Conservation (phyloP, 1,140 invertebrate genomes). For the Drosophila obscura region DNA sequence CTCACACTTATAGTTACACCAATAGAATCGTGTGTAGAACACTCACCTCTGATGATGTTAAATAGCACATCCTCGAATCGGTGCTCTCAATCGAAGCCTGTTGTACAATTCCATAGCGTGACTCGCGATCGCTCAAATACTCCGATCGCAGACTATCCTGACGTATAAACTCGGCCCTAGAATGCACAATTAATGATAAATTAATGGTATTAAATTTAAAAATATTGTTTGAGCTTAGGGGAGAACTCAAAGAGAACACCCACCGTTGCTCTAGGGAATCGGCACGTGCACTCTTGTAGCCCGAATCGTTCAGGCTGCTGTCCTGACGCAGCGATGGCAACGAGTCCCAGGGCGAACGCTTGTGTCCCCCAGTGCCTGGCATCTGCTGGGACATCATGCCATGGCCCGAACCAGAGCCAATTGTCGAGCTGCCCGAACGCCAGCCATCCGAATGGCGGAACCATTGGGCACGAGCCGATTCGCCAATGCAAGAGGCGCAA, state of each 20-base stretch:
- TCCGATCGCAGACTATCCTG: constrained; percentile 95
- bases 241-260: constrained; percentile 1
- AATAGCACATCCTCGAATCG: constrained; percentile 95
- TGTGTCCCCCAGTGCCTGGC: constrained; percentile 84
- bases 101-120: constrained; percentile 94
- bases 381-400: constrained; percentile 80
- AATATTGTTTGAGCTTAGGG: background rate
- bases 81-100: constrained; percentile 96
- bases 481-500: constrained; percentile 92
- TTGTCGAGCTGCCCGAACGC: constrained; percentile 90
- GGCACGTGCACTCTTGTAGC: constrained; percentile 92
- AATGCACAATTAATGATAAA: constrained; percentile 66
- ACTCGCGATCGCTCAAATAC: constrained; percentile 94
- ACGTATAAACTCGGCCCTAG: constrained; percentile 92
- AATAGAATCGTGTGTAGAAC: too few species aligned
- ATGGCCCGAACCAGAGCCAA: constrained; percentile 86
- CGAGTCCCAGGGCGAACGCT: constrained; percentile 93
- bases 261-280: constrained; percentile 94
- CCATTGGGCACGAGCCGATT: constrained; percentile 93
- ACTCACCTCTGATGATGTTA: constrained; percentile 97
- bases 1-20: too few species aligned
- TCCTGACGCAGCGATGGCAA: constrained; percentile 92
- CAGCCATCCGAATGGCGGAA: constrained; percentile 94
- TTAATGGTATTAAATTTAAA: too few species aligned
- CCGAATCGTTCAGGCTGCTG: constrained; percentile 92